Evolutionary conservation across 2,888 invertebrate species (phyloP), one percentile per base, ranked within the genome.

Genomic region (Troides aeacus): DNA sequence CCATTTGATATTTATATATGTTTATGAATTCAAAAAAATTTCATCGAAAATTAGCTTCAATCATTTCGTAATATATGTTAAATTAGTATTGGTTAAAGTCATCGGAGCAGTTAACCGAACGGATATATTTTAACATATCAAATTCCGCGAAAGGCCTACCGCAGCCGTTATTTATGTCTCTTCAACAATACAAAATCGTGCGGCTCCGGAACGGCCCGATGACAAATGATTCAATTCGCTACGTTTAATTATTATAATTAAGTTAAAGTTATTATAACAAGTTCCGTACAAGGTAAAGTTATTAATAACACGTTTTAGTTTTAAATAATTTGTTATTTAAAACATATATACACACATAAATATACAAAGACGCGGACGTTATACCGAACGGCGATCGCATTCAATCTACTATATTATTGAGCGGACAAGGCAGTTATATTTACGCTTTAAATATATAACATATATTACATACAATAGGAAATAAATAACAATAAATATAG

Each of bases 201-300:
- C 78, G 77, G 78, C 71, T 75, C 77, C 39, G 58, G 58, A 42
- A 21, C 76, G 78, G 69, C 70, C 30, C 80, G 83, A 88, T 90
- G 92, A 91, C 91, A 91, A 90, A 91, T 91, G 89, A 77, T 83
- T 82, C 83, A 86, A 90, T 90, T 89, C 86, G 85, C 77, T 76
- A 81, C 81, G 84, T 71, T 85, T 86, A 89, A 90, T 90, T 90
- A 89, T 84, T 84, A 86, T 88, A 85, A 87, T 87, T 81, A 81
- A 81, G 80, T 53, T 30, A 39, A 39, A 10, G 10, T 39, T 39
- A 10, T 39, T 46, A 46, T 46, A 15, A 46, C 4, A 12, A 15
- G 15, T 46, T 46, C 15, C 2, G 12, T 12, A 46, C 12, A 12
- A 15, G 12, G 15, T 15, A 15, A 46, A 15, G 12, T 15, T 46